Base-by-base conservation (phyloP, 2,113 vertebrate genomes). In the Lepus americanus region DNA sequence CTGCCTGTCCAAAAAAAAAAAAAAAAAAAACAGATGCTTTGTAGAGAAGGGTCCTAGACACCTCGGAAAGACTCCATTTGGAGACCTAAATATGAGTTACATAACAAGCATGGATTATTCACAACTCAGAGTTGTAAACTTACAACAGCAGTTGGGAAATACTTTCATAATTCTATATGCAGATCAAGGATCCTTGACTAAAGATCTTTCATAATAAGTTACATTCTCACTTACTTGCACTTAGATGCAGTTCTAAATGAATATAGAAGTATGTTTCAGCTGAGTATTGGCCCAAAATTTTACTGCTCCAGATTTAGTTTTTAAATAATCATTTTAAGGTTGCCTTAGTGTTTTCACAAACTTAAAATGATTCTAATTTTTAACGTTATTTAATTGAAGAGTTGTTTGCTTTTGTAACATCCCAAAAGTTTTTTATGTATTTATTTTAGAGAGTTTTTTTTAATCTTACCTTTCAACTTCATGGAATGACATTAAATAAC, bases 161-260 rank as follows among this genome's bases (percentile, higher is more conserved):
- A 80, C 76, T 85, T 90, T 49, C 64, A 25, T 87, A 90, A 90
- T 94, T 88, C 73, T 44, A 64, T 59, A 70, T 87, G 76, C 27
- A 77, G 49, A 39, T 81, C 87, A 80, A 63, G 22, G 84, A 59
- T 70, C 55, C 55, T 92, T 86, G 73, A 82, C 55, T 78, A 44
- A 92, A 92, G 55, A 31, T 51, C 61, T 94, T 95, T 69, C 78
- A 59, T 81, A 84, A n/a, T 81, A 93, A 93, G 9, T 91, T 55
- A 91, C 70, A 87, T 78, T 87, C n/a, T 81, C 39, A 16, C 94
- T 82, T 92, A 59, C 90, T 59, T 81, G 73, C 39, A 87, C 83
- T 90, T 82, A 87, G 53, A 25, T 81, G n/a, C 70, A 53, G 79
- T 79, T 95, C 89, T 91, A 64, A 85, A 51, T 74, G 29, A 95